These are phyloP conservation scores for Amphipyra berbera DNA, from an alignment of 2,888 invertebrate species.

Conservation along the genomic window DNA sequence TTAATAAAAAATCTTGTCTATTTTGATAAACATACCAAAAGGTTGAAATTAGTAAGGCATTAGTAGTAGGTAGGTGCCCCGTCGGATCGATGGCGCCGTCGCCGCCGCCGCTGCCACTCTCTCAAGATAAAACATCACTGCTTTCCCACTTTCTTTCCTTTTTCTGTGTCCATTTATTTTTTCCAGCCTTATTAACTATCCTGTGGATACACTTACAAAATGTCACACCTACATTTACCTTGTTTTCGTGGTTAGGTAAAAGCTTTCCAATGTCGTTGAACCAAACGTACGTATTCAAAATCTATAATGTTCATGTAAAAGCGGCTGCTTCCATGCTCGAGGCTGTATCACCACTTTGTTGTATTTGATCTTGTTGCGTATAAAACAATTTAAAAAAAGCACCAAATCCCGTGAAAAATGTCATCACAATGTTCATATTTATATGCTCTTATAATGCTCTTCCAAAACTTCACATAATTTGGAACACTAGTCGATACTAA, in stretches of 20 bases:
- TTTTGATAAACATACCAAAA: not conserved
- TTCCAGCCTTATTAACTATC: slow-evolving; percentile 43
- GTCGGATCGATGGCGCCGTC: slow-evolving; percentile 4
- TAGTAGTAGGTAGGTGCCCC: slow-evolving; percentile 16
- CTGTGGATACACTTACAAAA: slow-evolving; percentile 15
- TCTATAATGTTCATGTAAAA: slow-evolving; percentile 17
- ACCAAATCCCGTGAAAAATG: too few relatives aligned
- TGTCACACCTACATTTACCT: slow-evolving; percentile 6
- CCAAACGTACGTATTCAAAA: slow-evolving; percentile 24
- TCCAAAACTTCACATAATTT: slow-evolving; percentile 3
- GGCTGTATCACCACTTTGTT: slow-evolving; percentile 6
- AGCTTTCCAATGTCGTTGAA: slow-evolving; percentile 32
- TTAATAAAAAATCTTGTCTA: not conserved
- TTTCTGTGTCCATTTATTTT: slow-evolving; percentile 53
- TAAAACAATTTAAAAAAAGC: not conserved
- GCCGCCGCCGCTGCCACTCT: slow-evolving; percentile 33
- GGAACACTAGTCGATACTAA: slow-evolving; percentile 9
- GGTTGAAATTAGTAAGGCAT: not conserved
- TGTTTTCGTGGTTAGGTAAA: slow-evolving; percentile 31
- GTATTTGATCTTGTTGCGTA: slow-evolving; percentile 1
- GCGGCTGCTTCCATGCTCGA: not conserved
- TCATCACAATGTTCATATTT: not conserved
- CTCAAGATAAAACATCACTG: slow-evolving; percentile 54
- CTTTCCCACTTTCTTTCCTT: slow-evolving; percentile 54
- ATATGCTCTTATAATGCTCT: slow-evolving; percentile 2